Evolutionary conservation across 2,888 invertebrate species (phyloP).

Genomic region (Ophraella communa): DNA sequence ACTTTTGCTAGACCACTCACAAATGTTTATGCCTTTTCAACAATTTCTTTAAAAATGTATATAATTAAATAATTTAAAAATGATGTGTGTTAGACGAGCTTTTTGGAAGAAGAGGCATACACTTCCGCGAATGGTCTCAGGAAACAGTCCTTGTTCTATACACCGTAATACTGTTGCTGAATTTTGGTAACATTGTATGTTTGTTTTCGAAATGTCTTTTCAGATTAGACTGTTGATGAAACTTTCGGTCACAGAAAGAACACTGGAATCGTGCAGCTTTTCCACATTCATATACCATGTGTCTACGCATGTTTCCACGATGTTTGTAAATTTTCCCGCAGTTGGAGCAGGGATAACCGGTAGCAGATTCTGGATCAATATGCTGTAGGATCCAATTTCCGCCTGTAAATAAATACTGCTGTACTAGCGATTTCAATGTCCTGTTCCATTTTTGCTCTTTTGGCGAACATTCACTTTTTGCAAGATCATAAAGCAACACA

Average conservation of each 20-base stretch:
- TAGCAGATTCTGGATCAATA: conserved; percentile 48
- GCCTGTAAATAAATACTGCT: conserved; percentile 60
- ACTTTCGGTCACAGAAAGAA: conserved; percentile 64
- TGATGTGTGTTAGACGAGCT: neutral
- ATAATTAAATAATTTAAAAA: too few relatives aligned
- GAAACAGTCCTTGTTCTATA: conserved; percentile 46
- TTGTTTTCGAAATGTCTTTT: conserved; percentile 58
- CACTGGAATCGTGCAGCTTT: conserved; percentile 58
- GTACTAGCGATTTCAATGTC: conserved; percentile 48
- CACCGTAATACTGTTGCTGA: conserved; percentile 51
- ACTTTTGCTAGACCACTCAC: neutral
- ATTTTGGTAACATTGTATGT: conserved; percentile 50
- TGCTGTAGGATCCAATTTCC: conserved; percentile 52
- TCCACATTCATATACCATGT: conserved; percentile 71
- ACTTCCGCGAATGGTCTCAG: conserved; percentile 15
- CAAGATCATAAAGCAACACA: neutral
- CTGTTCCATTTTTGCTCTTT: conserved; percentile 25
- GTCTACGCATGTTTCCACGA: conserved; percentile 77
- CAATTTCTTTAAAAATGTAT: too few relatives aligned
- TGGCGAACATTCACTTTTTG: conserved; percentile 40
- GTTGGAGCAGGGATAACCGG: conserved; percentile 65
- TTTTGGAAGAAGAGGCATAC: conserved; percentile 12
- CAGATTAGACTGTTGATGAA: conserved; percentile 61
- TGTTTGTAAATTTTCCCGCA: conserved; percentile 86
- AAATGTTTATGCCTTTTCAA: neutral